Conservation (phyloP, 2,888 invertebrate species). For the Rhingia rostrata region DNA sequence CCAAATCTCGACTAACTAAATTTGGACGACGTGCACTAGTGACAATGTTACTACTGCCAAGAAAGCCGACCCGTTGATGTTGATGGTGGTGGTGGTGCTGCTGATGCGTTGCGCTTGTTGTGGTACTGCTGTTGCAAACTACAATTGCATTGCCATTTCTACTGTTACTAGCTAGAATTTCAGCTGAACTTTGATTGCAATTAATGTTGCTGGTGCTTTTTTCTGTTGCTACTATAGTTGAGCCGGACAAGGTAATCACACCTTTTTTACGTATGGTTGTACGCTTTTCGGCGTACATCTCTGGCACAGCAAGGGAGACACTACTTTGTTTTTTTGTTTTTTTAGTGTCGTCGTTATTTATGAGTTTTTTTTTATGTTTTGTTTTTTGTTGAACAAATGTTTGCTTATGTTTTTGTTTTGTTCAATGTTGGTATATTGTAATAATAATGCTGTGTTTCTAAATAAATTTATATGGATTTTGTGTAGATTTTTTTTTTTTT, state of each 20-base stretch:
- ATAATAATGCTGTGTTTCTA: neutral
- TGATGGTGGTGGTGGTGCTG: conserved; percentile 74
- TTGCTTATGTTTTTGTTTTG: neutral
- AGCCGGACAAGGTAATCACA: conserved; percentile 52
- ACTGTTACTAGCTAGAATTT: conserved; percentile 43
- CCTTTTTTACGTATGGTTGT: conserved; percentile 62
- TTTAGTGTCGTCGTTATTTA: neutral
- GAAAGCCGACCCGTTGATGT: conserved; percentile 35
- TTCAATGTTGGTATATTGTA: neutral
- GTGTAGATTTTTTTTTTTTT: neutral
- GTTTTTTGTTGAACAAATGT: neutral
- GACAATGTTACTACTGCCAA: conserved; percentile 45
- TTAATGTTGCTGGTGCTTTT: conserved; percentile 39
- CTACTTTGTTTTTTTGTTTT: neutral
- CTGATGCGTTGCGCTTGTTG: conserved; percentile 50
- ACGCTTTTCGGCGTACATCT: conserved; percentile 70
- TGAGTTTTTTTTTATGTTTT: neutral
- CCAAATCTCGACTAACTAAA: conserved; percentile 64
- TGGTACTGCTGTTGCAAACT: conserved; percentile 20
- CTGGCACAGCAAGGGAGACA: conserved; percentile 23
- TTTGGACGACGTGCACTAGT: conserved; percentile 63
- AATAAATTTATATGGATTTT: neutral
- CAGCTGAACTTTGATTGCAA: conserved; percentile 46
- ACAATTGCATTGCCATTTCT: conserved; percentile 55
- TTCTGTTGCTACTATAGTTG: conserved; percentile 49